Base-by-base conservation (phyloP, 2,888 invertebrate species). In the Meiosimyza decipiens region DNA sequence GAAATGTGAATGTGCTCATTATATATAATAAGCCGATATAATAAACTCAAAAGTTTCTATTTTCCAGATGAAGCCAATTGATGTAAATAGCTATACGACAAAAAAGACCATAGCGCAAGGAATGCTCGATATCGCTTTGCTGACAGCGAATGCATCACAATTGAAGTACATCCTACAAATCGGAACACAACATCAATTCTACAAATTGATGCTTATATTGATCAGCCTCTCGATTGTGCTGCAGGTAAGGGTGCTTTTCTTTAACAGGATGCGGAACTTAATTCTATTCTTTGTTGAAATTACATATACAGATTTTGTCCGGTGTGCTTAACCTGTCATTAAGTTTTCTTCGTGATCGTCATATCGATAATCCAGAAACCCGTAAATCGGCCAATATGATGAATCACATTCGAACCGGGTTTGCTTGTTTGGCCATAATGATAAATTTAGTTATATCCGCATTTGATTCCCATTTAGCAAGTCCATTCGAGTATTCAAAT, bases 61-160 rank as follows among this genome's bases (percentile, higher is more conserved):
- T 40, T 40, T 40, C 4, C 86, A 92, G 92, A 84, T 90, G 80
- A 95, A 94, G 86, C 89, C 91, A 1, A 88, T 95, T 85, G 94
- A 96, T 83, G 93, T 94, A 5, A 96, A 96, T 87, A 91, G 93
- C 78, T 96, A 96, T 90, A 95, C 96, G 28, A 95, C 95, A 12
- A 96, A 96, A 87, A 96, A 96, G 87, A 95, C 95, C 0, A 95
- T 96, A 73, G 95, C 96, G 0, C 96, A 96, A 89, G 95, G 96
- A 6, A 93, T 96, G 91, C 89, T 96, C 79, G 95, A 96, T 85
- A 94, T 96, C 73, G 95, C 96, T 1, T 88, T 96, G 76, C 88
- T 96, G 67, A 95, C 95, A 1, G 95, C 95, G 1, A 96, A 96
- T 84, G 95, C 95, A 5, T 94, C 95, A 0, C 96, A 96, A 84